Percentiles rank a stretch among this genome's conserved stretches.
Conservation (phyloP, 2,113 vertebrate genomes). For the Dasyurus viverrinus region DNA sequence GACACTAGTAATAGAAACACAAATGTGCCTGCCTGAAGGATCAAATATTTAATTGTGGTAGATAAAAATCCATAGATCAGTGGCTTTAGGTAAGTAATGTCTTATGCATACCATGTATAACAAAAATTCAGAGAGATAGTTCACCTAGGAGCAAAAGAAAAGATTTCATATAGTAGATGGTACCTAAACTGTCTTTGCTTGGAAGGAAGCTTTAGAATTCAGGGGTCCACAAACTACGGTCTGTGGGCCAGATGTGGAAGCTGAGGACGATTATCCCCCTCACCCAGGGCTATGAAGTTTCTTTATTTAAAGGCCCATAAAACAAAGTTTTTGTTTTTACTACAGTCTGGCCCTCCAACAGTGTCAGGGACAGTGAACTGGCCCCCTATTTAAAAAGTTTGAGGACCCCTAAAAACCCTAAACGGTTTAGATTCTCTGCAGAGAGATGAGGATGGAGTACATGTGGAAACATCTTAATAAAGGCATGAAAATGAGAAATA, state of each 20-base stretch:
- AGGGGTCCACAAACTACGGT: too few species aligned
- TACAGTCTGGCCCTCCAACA: too few species aligned
- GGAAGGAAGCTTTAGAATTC: not conserved
- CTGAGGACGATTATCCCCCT: too few species aligned
- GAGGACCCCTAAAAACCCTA: too few species aligned
- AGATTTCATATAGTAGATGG: not conserved
- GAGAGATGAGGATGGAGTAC: not conserved
- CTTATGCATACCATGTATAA: not conserved
- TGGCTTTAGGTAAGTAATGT: not conserved
- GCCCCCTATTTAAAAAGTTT: too few species aligned
- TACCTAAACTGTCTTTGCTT: not conserved
- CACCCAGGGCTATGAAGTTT: too few species aligned
- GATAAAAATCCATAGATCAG: not conserved
- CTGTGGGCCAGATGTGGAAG: too few species aligned
- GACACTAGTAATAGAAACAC: not conserved
- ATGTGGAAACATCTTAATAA: not conserved
- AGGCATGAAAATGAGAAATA: not conserved
- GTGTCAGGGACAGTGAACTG: too few species aligned
- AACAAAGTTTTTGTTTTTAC: too few species aligned
- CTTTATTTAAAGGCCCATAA: too few species aligned
- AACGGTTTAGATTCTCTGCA: not conserved
- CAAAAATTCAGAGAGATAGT: not conserved
- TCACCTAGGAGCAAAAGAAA: not conserved
- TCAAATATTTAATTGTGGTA: not conserved
- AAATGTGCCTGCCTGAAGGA: not conserved